phyloP scores from a whole-genome alignment of 2,113 vertebrate genomes.

The Petrocephalus microphthalmus region DNA sequence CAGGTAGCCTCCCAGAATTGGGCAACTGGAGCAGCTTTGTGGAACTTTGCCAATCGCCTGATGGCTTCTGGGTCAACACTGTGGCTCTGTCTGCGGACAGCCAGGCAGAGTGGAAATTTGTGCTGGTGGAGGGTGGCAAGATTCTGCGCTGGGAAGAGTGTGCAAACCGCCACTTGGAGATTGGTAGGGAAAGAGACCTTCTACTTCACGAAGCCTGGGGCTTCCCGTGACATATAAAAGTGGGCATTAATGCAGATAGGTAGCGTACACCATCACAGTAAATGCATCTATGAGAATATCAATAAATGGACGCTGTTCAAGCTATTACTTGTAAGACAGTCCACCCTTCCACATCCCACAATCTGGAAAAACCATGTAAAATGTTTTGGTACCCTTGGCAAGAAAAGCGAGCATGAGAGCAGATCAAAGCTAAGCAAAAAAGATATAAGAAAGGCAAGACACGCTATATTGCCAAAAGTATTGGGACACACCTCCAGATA shows the following conservation, averaged over 20 bases:
- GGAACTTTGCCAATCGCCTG: slow-evolving; percentile 47
- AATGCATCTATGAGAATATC: not conserved
- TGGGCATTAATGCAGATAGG: not conserved
- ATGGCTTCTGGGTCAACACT: slow-evolving; percentile 61
- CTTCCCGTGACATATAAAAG: slow-evolving; percentile 39
- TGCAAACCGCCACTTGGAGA: slow-evolving; percentile 58
- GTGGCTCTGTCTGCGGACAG: slow-evolving; percentile 55
- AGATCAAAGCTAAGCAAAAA: not conserved
- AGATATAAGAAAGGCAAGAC: not conserved
- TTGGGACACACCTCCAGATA: too few species aligned
- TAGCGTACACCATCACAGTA: not conserved
- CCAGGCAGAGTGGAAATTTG: slow-evolving; percentile 69
- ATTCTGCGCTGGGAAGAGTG: slow-evolving; percentile 73
- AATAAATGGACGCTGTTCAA: not conserved
- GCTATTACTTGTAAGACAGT: not conserved
- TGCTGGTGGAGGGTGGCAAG: slow-evolving; percentile 65
- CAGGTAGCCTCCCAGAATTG: slow-evolving; percentile 60
- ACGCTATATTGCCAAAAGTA: too few species aligned
- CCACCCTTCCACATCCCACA: not conserved
- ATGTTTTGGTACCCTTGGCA: not conserved
- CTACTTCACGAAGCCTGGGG: slow-evolving; percentile 64
- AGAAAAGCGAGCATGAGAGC: not conserved
- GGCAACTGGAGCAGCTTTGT: slow-evolving; percentile 62
- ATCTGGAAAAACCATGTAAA: not conserved
- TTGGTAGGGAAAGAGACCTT: slow-evolving; percentile 50